A percentile compares a stretch with the other conserved stretches of the same genome.
phyloP scores from a whole-genome alignment of 2,113 vertebrate genomes.

The Malurus cyaneus region DNA sequence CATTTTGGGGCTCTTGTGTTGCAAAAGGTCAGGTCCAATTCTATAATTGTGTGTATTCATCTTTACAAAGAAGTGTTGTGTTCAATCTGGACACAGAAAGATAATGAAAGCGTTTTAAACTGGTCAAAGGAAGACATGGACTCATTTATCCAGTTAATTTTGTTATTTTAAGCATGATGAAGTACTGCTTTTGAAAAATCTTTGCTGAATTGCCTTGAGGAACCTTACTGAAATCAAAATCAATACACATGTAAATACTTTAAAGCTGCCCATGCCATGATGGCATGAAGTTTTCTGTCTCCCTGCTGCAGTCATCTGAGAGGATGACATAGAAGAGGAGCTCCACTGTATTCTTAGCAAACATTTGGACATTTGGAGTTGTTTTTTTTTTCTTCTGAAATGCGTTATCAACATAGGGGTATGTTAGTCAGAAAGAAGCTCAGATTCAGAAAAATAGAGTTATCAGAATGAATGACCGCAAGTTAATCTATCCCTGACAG shows the following conservation, averaged over 20 bases:
- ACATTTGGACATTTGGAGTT: neutral
- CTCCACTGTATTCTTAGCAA: neutral
- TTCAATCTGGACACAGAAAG: neutral
- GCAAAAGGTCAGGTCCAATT: constrained; percentile 34
- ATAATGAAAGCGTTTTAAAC: constrained; percentile 35
- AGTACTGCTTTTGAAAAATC: neutral
- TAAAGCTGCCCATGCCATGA: neutral
- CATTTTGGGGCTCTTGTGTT: neutral
- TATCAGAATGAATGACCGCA: neutral
- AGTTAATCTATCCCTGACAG: neutral
- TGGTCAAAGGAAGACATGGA: neutral
- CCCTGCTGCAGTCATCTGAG: neutral
- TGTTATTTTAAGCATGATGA: neutral
- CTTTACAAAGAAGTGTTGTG: constrained; percentile 27
- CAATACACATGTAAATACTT: neutral
- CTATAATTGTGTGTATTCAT: neutral
- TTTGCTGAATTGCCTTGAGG: neutral
- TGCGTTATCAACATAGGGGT: neutral
- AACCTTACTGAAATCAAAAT: constrained; percentile 5
- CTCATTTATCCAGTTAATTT: constrained; percentile 10
- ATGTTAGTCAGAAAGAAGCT: neutral
- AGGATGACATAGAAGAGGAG: neutral
- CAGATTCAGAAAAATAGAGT: neutral
- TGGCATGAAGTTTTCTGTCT: neutral
- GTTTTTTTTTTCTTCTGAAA: neutral